phyloP scores from a whole-genome alignment of 2,113 vertebrate species.

The Urocynchramus pylzowi region DNA sequence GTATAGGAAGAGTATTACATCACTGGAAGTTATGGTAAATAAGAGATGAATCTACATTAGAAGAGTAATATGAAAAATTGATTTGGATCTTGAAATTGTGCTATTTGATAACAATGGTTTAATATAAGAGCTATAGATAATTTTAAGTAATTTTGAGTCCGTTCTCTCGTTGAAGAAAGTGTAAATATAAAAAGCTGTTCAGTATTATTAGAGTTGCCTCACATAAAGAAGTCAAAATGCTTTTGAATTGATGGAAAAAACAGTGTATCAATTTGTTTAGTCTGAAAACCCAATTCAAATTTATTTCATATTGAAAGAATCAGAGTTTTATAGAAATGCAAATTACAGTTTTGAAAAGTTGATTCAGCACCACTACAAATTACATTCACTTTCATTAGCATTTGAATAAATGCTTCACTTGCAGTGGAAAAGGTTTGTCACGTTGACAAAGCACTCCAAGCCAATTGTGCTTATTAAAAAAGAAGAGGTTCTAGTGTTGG shows the following conservation, averaged over 20 bases:
- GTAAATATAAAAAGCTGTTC: not conserved
- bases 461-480: not conserved
- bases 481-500: not conserved
- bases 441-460: not conserved
- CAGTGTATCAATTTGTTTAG: slow-evolving; percentile 6
- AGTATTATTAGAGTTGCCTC: not conserved
- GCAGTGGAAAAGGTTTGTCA: not conserved
- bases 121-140: not conserved
- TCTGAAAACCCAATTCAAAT: not conserved
- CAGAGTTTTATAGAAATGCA: not conserved
- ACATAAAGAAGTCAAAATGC: not conserved
- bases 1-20: not conserved
- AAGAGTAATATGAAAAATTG: not conserved
- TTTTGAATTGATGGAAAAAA: not conserved
- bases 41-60: not conserved
- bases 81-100: not conserved
- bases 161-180: not conserved
- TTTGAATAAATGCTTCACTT: slow-evolving; percentile 16
- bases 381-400: slow-evolving; percentile 1
- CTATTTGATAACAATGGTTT: not conserved
- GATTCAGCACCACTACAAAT: slow-evolving; percentile 10
- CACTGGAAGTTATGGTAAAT: not conserved
- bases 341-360: slow-evolving; percentile 22
- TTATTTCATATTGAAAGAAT: not conserved
- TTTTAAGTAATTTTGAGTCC: not conserved